These are phyloP conservation scores for Ichneumoninae sp. DNA, from an alignment of 2,888 invertebrate genomes.

Conservation along the genomic window DNA sequence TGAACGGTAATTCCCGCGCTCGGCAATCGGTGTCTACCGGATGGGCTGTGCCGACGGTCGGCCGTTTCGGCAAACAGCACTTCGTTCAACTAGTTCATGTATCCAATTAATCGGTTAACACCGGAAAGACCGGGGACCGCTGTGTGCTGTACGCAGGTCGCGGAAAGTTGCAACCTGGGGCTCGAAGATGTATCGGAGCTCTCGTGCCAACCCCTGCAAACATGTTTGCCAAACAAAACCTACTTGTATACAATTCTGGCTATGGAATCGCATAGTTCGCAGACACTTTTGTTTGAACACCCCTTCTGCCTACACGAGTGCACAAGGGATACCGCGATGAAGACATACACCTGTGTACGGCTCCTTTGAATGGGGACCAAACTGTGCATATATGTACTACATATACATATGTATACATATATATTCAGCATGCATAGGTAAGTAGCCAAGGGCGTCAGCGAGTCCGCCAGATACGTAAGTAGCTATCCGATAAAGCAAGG, in stretches of 20 bases:
- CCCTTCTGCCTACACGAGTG: neutral
- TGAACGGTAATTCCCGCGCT: neutral
- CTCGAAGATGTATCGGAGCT: neutral
- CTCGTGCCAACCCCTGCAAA: neutral
- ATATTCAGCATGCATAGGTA: neutral
- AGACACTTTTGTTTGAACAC: neutral
- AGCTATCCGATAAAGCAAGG: conserved; percentile 47
- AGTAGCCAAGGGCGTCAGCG: conserved; percentile 23
- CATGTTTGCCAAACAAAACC: conserved; percentile 5
- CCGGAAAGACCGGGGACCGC: neutral
- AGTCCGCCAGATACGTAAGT: conserved; percentile 6
- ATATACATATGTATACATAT: neutral
- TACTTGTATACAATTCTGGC: neutral
- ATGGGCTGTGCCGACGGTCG: neutral
- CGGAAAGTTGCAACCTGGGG: neutral
- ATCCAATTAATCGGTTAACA: neutral
- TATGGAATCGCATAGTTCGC: neutral
- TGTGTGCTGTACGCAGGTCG: neutral
- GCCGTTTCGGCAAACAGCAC: neutral
- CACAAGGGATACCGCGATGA: neutral
- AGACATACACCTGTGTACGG: neutral
- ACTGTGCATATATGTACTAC: neutral
- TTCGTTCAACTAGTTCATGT: neutral
- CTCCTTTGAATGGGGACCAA: conserved; percentile 19
- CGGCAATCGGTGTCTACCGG: neutral